Conservation (phyloP, 1,140 invertebrate species). For the Bombyx mandarina region DNA sequence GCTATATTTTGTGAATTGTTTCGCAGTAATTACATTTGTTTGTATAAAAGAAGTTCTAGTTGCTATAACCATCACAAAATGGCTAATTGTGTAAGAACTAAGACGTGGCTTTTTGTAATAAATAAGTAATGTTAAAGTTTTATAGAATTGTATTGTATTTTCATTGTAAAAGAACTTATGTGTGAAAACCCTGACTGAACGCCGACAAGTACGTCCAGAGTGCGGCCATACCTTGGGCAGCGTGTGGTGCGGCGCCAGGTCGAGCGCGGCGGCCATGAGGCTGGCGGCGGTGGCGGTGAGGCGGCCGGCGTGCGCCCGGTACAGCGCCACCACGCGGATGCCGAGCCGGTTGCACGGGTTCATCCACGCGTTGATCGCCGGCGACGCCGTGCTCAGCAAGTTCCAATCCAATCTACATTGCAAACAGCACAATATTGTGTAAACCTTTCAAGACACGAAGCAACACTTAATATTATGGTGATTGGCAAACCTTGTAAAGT, state of each 20-base stretch:
- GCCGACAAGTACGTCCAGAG: too few species aligned
- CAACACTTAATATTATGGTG: background rate
- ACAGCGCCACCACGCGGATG: conserved; percentile 84
- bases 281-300: conserved; percentile 92
- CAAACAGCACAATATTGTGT: background rate
- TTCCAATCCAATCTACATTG: conserved; percentile 91
- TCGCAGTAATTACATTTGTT: too few species aligned
- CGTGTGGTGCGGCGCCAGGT: conserved; percentile 86
- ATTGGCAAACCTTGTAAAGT: conserved; percentile 84
- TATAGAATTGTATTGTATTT: too few species aligned
- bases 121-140: too few species aligned
- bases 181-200: too few species aligned
- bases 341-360: conserved; percentile 93
- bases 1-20: too few species aligned
- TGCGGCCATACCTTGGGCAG: conserved; percentile 80
- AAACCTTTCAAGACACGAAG: background rate
- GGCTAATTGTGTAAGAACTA: too few species aligned
- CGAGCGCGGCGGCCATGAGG: conserved; percentile 94
- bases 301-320: conserved; percentile 81
- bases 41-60: too few species aligned
- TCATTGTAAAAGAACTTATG: too few species aligned
- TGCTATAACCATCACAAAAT: too few species aligned
- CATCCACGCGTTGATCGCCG: conserved; percentile 97
- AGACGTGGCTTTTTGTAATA: too few species aligned
- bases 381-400: conserved; percentile 93